Base-by-base conservation (phyloP, 2,113 vertebrate genomes). In the Varanus komodoensis region DNA sequence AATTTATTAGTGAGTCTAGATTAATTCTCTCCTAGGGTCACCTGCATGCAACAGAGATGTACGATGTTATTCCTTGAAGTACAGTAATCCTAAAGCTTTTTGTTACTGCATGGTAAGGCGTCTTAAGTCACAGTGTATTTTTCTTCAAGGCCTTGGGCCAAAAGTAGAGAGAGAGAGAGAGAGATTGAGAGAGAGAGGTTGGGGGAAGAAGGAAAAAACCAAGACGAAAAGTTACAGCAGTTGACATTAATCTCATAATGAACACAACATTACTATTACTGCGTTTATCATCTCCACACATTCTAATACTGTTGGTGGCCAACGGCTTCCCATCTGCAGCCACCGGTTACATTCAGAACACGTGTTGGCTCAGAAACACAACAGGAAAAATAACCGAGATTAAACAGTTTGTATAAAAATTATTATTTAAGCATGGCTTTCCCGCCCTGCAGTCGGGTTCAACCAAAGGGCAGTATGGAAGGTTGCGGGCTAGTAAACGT, bases 31-130 rank as follows among this genome's bases (percentile, higher is more conserved):
- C 97, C 98, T 98, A 98, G 95, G 97, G 97, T 97, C 97, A 96
- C 96, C 97, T 96, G 98, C 99, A 99, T 99, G 99, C 98, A 99
- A 98, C 98, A 98, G 98, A 96, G 96, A 95, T 90, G 82, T 85
- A 85, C 14, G n/a, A 32, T 17, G 94, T 96, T 98, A 96, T 87
- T 95, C 96, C 96, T 95, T 86, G 87, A 94, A 97, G 95, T 96
- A 98, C 96, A 96, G 97, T 97, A 96, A 93, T 96, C 94, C 96
- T 96, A 97, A 97, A 96, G 96, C 96, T 84, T 97, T 87, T 89
- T 95, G 96, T 95, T 96, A 97, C 98, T 97, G 94, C 80, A 91
- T 93, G 94, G 97, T 97, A 98, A 98, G 98, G 98, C 98, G 98
- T 97, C 95, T 97, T 97, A 97, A 97, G 96, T 99, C 98, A 99